Evolutionary conservation across 2,797 vertebrate species (phyloP).

Genomic region (Muscicapa striata): DNA sequence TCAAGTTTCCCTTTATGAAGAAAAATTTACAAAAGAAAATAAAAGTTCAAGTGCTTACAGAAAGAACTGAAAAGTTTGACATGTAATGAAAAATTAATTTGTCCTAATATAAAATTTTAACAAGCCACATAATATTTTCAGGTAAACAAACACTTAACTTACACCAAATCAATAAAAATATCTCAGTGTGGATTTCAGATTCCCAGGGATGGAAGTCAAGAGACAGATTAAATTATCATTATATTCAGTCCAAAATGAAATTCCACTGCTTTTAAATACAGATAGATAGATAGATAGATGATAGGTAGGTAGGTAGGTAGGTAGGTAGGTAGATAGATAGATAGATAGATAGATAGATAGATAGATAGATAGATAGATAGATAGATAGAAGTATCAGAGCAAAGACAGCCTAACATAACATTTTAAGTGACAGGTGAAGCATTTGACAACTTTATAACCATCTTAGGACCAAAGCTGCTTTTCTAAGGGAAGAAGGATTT

Average conservation of each 20-base stretch:
- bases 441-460: not conserved
- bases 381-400: not conserved
- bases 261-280: not conserved
- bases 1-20: not conserved
- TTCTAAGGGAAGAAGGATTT: not conserved
- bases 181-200: not conserved
- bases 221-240: not conserved
- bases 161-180: not conserved
- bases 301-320: too few species aligned
- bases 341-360: too few species aligned
- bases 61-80: not conserved
- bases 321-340: too few species aligned
- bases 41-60: not conserved
- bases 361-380: too few species aligned
- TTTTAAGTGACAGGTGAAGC: not conserved
- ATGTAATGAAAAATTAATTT: not conserved
- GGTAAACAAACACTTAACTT: not conserved
- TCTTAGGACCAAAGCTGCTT: not conserved
- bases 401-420: not conserved
- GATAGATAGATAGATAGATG: too few species aligned
- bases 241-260: not conserved
- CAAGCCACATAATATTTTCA: not conserved
- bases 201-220: not conserved
- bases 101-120: not conserved
- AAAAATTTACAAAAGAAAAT: slow-evolving; percentile 20